phyloP scores from a whole-genome alignment of 2,888 invertebrate genomes.

The Acanthococcus lagerstroemiae region DNA sequence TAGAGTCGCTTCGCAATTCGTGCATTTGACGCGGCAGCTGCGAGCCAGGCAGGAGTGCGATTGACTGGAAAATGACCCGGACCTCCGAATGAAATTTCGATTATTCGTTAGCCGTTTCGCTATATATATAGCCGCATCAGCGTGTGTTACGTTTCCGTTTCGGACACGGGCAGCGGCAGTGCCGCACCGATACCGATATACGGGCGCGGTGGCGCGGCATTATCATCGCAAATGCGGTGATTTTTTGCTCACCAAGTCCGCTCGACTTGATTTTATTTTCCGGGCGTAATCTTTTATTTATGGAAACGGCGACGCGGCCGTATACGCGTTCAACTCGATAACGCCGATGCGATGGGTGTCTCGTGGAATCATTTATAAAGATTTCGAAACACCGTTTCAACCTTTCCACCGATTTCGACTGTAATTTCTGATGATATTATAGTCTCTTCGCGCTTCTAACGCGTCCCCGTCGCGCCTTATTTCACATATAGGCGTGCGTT shows the following conservation, averaged over 20 bases:
- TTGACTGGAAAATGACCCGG: no score
- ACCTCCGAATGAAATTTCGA: no score
- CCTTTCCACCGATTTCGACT: neutral
- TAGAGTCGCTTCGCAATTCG: no score
- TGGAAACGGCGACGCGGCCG: neutral
- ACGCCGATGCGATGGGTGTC: neutral
- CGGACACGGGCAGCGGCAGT: no score
- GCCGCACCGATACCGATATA: no score
- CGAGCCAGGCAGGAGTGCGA: no score
- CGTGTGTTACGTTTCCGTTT: no score
- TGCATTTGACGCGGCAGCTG: no score
- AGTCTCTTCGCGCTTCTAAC: neutral
- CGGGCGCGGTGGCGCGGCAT: no score
- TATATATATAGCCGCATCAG: no score
- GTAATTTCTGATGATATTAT: no score
- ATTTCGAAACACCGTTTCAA: conserved; percentile 3
- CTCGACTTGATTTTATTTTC: conserved; percentile 3
- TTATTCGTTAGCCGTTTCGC: no score
- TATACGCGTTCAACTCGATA: neutral
- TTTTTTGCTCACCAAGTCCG: neutral
- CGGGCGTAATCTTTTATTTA: conserved; percentile 7
- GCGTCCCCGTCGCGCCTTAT: neutral
- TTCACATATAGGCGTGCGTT: neutral
- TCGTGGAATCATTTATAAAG: conserved; percentile 9
- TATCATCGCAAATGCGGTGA: neutral